Percentiles rank a stretch among this genome's conserved stretches.
Evolutionary conservation across 1,140 invertebrate genomes (phyloP).

Genomic region (Caenorhabditis latens): DNA sequence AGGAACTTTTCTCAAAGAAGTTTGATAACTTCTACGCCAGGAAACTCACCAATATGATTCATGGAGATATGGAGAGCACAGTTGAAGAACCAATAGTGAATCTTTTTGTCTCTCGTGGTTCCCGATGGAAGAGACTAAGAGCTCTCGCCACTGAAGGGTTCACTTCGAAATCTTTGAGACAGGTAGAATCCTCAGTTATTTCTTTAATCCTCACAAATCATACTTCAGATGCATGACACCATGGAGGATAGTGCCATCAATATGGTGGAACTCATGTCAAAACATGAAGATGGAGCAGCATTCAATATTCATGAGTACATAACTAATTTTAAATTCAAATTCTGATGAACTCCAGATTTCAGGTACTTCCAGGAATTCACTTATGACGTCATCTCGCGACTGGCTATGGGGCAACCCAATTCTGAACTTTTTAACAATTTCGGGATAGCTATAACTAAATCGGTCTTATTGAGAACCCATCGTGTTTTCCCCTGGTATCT

Average conservation of each 20-base stretch:
- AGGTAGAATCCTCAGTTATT: background rate
- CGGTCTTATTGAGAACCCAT: background rate
- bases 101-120: background rate
- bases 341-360: background rate
- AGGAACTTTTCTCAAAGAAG: constrained; percentile 7
- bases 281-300: background rate
- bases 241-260: background rate
- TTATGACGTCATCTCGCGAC: constrained; percentile 12
- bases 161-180: background rate
- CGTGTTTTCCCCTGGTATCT: constrained; percentile 30
- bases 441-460: background rate
- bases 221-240: background rate
- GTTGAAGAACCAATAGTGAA: background rate
- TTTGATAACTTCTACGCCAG: constrained; percentile 34
- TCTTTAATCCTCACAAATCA: too few species aligned
- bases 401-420: constrained; percentile 7
- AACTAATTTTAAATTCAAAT: background rate
- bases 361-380: constrained; percentile 46
- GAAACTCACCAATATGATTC: background rate
- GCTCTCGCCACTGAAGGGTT: background rate
- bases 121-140: constrained; percentile 5
- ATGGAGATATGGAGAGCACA: background rate
- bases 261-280: background rate
- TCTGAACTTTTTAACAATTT: background rate
- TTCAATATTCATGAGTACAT: constrained; percentile 41